Evolutionary conservation across 2,888 invertebrate species (phyloP).

Genomic region (Hypselothyrea guttata): DNA sequence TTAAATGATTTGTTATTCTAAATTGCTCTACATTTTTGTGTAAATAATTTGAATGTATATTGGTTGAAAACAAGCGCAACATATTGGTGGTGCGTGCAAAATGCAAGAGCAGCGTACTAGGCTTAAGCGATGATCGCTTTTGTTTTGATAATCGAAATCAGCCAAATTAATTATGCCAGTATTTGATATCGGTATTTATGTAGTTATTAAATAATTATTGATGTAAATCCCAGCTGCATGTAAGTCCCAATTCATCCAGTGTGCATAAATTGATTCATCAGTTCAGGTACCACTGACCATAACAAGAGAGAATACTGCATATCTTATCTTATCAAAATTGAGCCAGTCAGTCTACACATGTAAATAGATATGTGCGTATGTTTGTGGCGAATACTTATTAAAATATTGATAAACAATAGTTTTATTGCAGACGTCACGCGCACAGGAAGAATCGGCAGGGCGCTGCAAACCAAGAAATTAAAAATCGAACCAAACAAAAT

Average conservation of each 20-base stretch:
- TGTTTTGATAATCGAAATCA: constrained; percentile 26
- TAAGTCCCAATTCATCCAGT: constrained; percentile 22
- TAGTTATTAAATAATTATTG: neutral
- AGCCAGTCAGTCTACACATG: constrained; percentile 11
- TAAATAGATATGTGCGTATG: constrained; percentile 9
- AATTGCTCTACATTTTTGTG: no score
- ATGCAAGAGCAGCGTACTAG: constrained; percentile 29
- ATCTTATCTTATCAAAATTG: constrained; percentile 58
- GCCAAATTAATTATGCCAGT: constrained; percentile 13
- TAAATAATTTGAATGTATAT: no score
- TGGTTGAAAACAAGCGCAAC: no score
- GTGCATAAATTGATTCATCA: constrained; percentile 1
- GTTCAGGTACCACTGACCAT: neutral
- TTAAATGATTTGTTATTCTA: no score
- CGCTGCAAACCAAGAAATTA: neutral
- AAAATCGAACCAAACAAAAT: constrained; percentile 15
- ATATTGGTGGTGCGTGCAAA: constrained; percentile 1
- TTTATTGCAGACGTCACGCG: constrained; percentile 31
- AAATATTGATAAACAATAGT: constrained; percentile 54
- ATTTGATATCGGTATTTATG: neutral
- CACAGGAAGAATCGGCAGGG: neutral
- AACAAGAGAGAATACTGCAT: constrained; percentile 5
- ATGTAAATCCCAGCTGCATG: constrained; percentile 14
- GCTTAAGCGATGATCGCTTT: constrained; percentile 20
- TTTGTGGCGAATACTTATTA: constrained; percentile 16